A percentile compares a stretch with the other conserved stretches of the same genome.
phyloP scores from a whole-genome alignment of 2,888 invertebrate genomes.

The Acrocera orbiculus region DNA sequence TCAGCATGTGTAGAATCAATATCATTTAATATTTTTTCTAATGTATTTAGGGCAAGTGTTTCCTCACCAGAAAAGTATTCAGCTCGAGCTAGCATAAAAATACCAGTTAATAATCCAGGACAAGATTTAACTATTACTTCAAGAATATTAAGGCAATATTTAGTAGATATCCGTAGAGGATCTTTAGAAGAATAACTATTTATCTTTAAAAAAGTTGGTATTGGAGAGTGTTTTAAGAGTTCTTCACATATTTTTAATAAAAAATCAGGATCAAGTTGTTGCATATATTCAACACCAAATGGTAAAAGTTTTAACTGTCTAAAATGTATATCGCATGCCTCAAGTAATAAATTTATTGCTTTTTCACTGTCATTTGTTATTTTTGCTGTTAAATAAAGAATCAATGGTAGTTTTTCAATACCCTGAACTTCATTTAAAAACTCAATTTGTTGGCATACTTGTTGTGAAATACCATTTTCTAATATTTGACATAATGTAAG shows the following conservation, averaged over 20 bases:
- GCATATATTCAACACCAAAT: slow-evolving; percentile 58
- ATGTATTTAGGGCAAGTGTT: slow-evolving; percentile 47
- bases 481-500: slow-evolving; percentile 65
- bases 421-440: slow-evolving; percentile 66
- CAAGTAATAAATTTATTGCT: slow-evolving; percentile 41
- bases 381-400: slow-evolving; percentile 52
- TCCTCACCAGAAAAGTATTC: slow-evolving; percentile 66
- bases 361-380: slow-evolving; percentile 36
- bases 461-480: slow-evolving; percentile 51
- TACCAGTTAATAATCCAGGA: slow-evolving; percentile 54
- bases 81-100: slow-evolving; percentile 58
- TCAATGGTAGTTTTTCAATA: slow-evolving; percentile 44
- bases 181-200: slow-evolving; percentile 27
- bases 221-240: slow-evolving; percentile 55
- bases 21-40: slow-evolving; percentile 54
- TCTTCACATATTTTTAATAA: slow-evolving; percentile 60
- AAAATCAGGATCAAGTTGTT: slow-evolving; percentile 69
- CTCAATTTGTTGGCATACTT: slow-evolving; percentile 71
- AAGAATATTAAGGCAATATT: slow-evolving; percentile 46
- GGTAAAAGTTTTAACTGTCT: slow-evolving; percentile 37
- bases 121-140: slow-evolving; percentile 58
- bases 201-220: slow-evolving; percentile 36
- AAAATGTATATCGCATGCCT: slow-evolving; percentile 41
- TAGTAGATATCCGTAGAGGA: slow-evolving; percentile 34
- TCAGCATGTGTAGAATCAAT: slow-evolving; percentile 65